Conservation (phyloP, 1,140 invertebrate genomes). For the Gonatopus flavifemur region DNA sequence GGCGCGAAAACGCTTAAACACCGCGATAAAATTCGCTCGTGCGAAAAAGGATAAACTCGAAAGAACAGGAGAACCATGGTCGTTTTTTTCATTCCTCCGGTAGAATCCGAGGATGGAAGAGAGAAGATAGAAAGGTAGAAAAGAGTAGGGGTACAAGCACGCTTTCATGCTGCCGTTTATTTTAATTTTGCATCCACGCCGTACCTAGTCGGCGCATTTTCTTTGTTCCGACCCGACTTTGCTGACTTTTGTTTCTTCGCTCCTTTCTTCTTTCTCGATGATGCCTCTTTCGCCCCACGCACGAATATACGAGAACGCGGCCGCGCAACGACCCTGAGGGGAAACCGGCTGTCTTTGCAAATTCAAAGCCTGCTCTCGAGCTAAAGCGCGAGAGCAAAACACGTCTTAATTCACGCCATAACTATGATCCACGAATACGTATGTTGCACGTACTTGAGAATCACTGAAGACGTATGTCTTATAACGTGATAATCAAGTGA, state of each 20-base stretch:
- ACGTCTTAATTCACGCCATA: no score
- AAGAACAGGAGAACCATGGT: no score
- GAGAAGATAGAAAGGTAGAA: not conserved
- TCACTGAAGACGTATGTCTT: no score
- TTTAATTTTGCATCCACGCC: conserved; percentile 51
- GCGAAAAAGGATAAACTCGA: conserved; percentile 8
- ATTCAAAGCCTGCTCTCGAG: no score
- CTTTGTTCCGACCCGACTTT: conserved; percentile 41
- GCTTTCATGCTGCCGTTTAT: conserved; percentile 54
- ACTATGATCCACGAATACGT: no score
- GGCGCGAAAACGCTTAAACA: conserved; percentile 44
- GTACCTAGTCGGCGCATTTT: conserved; percentile 29
- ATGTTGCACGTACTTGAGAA: no score
- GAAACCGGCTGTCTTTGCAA: no score
- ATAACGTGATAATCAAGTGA: no score
- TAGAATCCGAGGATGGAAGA: conserved; percentile 7
- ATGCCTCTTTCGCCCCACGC: not conserved
- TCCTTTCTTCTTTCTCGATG: conserved; percentile 19
- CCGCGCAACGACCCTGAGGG: no score
- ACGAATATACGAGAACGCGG: not conserved
- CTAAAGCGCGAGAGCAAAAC: no score
- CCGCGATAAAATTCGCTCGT: conserved; percentile 45
- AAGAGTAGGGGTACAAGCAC: conserved; percentile 11
- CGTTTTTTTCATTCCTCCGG: no score
- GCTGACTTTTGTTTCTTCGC: conserved; percentile 28